Conservation (phyloP, 2,113 vertebrate species). For the Stictonetta naevosa region DNA sequence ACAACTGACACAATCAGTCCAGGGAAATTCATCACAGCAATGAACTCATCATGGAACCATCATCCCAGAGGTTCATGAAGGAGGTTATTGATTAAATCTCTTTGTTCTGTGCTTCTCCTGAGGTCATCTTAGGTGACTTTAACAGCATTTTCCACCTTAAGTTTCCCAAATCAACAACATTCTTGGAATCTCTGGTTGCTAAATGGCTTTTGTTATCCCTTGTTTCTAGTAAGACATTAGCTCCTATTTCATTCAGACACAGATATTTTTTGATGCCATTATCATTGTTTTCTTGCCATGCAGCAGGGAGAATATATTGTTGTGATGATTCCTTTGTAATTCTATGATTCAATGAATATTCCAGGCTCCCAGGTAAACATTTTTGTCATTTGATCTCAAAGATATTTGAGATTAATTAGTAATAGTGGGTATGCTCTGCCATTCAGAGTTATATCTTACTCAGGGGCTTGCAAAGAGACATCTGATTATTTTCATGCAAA, state of each 20-base stretch:
- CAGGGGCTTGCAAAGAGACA: background rate
- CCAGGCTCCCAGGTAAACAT: background rate
- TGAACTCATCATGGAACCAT: background rate
- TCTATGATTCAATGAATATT: no score
- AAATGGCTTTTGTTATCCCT: background rate
- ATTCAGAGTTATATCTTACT: background rate
- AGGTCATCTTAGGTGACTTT: background rate
- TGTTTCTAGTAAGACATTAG: background rate
- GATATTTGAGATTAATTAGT: background rate
- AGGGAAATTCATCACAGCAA: background rate
- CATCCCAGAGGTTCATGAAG: background rate
- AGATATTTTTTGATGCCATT: background rate
- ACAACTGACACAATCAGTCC: background rate
- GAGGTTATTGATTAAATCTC: background rate
- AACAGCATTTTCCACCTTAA: background rate
- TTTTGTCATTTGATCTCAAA: background rate
- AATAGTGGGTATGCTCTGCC: background rate
- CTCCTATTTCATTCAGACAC: background rate
- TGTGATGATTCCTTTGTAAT: background rate
- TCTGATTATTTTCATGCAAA: background rate
- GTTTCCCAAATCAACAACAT: background rate
- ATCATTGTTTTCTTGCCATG: background rate
- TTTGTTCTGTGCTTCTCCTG: background rate
- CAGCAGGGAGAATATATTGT: background rate
- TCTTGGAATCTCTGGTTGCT: background rate